A percentile compares a stretch with the other conserved stretches of the same genome.
Evolutionary conservation across 1,140 invertebrate genomes (phyloP).

Genomic region (Augochlora pura): DNA sequence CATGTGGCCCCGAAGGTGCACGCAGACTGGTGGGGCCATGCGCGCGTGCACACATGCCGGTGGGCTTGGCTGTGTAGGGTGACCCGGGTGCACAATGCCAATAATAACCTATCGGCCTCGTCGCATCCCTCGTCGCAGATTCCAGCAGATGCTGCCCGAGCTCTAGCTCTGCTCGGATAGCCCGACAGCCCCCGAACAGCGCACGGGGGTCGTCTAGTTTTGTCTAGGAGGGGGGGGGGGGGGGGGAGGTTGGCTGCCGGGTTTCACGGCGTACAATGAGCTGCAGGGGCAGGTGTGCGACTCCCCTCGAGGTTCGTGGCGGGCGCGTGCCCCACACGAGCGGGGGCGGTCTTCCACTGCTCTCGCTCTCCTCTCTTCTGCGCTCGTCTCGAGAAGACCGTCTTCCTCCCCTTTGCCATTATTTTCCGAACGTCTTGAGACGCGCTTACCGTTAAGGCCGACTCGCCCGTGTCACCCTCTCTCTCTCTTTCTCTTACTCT

Average conservation of each 20-base stretch:
- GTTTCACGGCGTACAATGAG: conserved; percentile 65
- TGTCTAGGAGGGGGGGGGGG: conserved; percentile 72
- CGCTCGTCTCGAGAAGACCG: neutral
- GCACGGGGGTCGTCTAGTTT: conserved; percentile 69
- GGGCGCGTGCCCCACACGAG: conserved; percentile 80
- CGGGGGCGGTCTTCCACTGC: conserved; percentile 73
- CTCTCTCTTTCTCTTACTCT: too few relatives aligned
- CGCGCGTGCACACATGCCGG: conserved; percentile 32
- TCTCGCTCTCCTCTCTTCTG: neutral
- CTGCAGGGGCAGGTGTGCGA: conserved; percentile 76
- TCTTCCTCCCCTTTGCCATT: conserved; percentile 33
- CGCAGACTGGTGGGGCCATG: conserved; percentile 38
- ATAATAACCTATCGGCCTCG: conserved; percentile 78
- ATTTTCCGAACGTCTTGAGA: conserved; percentile 59
- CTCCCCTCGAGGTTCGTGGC: conserved; percentile 62
- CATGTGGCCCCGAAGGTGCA: conserved; percentile 40
- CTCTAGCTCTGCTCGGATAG: conserved; percentile 25
- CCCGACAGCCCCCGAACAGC: conserved; percentile 46
- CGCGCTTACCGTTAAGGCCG: conserved; percentile 20
- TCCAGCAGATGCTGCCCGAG: conserved; percentile 75
- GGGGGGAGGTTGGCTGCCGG: conserved; percentile 53
- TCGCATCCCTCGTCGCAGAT: conserved; percentile 76
- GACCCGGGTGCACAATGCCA: conserved; percentile 73
- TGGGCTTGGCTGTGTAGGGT: conserved; percentile 51
- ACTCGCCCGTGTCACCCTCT: conserved; percentile 10